Base-by-base conservation (phyloP, 2,113 vertebrate genomes). In the Urocolius indicus region DNA sequence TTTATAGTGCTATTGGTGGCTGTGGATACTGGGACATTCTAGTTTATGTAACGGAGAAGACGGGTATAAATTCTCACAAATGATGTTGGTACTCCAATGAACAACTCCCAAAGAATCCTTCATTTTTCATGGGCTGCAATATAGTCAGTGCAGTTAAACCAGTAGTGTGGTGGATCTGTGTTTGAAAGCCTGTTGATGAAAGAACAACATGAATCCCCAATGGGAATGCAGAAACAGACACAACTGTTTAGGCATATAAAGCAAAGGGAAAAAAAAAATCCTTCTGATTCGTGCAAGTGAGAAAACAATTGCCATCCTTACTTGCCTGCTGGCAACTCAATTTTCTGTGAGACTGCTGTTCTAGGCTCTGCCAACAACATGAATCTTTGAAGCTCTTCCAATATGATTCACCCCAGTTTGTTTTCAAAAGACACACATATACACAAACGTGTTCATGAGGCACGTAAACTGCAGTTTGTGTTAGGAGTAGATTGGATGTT, bases 361-460 rank as follows among this genome's bases (percentile, higher is more conserved):
- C 77, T 27, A 55, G 73, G 77, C 54, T 51, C 17, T 36, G 61
- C 75, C 80, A 92, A 49, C 1, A 16, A 17, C 73, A 34, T 1
- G 9, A 27, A 34, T 5, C 65, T 82, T 66, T 48, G 83, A 95
- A 84, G 83, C 32, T 73, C 41, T 89, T 78, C 79, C 93, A 84
- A 1, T 2, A 27, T 89, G 90, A 94, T 87, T 89, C 90, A 94
- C 55, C 36, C 65, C 36, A 19, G 63, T 34, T 88, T 90, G 65
- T 90, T 95, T 94, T 59, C 73, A 69, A 52, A 87, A 75, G 80
- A 69, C 34, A 15, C 34, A 46, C 43, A 36, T 2, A 51, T 15
- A 77, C 72, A 95, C 68, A 84, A 66, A 46, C 71, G 13, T 3
- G 52, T 2, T 36, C 30, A 19, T 19, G 54, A 95, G 83, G 75